phyloP scores from a whole-genome alignment of 1,140 invertebrate genomes.

The Solenopsis invicta region DNA sequence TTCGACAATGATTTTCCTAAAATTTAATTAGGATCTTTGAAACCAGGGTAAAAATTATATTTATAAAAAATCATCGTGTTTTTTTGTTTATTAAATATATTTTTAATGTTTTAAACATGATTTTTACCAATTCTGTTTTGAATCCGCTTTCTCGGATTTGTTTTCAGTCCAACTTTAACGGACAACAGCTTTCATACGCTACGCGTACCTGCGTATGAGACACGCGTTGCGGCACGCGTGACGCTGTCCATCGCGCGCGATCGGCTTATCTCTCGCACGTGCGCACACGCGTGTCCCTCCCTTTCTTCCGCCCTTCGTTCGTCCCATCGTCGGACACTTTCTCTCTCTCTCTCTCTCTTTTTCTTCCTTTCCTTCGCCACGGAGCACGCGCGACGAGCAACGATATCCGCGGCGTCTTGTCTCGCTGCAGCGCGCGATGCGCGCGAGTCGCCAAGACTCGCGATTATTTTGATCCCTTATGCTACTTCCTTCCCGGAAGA shows the following conservation, averaged over 20 bases:
- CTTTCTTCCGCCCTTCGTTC: conserved; percentile 25
- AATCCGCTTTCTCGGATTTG: neutral
- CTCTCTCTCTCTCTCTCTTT: neutral
- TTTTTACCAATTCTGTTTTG: no score
- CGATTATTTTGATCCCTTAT: conserved; percentile 53
- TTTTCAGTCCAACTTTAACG: neutral
- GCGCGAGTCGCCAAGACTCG: neutral
- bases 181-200: neutral
- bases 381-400: conserved; percentile 13
- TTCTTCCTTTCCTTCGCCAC: neutral
- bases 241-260: conserved; percentile 65
- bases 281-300: conserved; percentile 54
- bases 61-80: no score
- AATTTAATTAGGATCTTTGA: no score
- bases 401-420: neutral
- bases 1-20: no score
- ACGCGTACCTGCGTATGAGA: conserved; percentile 19
- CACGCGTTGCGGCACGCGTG: conserved; percentile 63
- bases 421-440: conserved; percentile 5
- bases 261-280: conserved; percentile 68
- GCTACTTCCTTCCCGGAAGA: conserved; percentile 55
- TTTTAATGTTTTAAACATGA: no score
- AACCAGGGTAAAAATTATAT: no score
- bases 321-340: neutral
- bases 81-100: no score